Base-by-base conservation (phyloP, 2,888 invertebrate species). In the Pammene fasciana region DNA sequence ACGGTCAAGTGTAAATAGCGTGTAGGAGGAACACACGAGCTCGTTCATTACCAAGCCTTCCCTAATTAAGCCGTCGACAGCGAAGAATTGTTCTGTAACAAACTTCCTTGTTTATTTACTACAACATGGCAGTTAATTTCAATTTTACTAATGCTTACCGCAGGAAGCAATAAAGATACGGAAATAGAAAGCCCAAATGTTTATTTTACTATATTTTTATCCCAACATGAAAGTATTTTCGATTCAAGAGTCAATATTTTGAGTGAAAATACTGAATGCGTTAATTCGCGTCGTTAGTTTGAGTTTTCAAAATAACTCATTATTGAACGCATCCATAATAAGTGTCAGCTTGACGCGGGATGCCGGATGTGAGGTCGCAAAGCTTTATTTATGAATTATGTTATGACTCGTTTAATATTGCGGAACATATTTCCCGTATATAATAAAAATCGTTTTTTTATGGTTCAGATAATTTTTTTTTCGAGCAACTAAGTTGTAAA, bases 21-120 rank as follows among this genome's bases (percentile, higher is more conserved):
- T 65, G 73, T 72, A 71, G 65, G 71, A 74, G 72, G 56, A 71
- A 75, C 74, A 75, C 72, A 72, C 72, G 73, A 76, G 74, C 77
- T 67, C 72, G 77, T 80, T 79, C 77, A 80, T 82, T 82, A 82
- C 77, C 73, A 77, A 75, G 71, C 76, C 75, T 72, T 75, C 77
- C 81, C 77, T 86, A 86, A 88, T 89, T 86, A 86, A 84, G 83
- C 82, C 73, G 78, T 80, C 79, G 80, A 79, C 79, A 77, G 80
- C 78, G 75, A 83, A 80, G 78, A 85, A 85, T 84, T 83, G 84
- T 81, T 79, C 77, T 73, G 79, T 82, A 78, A 82, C 80, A 77
- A 80, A 80, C 84, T 84, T 87, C 86, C 85, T 85, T 84, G 82
- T 88, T 85, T 82, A 82, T 79, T 79, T 74, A 71, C 70, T 54